Evolutionary conservation across 2,797 vertebrate genomes (phyloP).

Genomic region (Ciconia nigra): DNA sequence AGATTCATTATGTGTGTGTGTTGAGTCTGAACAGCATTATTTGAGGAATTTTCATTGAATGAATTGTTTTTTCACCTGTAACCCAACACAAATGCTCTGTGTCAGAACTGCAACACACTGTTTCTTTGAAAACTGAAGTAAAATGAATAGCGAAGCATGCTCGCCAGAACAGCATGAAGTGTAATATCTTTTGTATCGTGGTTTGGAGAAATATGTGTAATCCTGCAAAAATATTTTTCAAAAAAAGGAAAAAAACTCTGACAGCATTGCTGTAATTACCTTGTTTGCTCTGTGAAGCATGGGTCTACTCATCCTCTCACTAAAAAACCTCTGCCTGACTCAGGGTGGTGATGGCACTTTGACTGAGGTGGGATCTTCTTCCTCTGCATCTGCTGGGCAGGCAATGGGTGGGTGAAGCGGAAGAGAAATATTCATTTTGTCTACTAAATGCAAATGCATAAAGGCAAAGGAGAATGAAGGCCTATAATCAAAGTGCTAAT

Average conservation of each 20-base stretch:
- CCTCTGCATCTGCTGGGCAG: rapidly evolving
- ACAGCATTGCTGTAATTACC: background rate
- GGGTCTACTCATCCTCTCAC: background rate
- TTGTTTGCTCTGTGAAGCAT: background rate
- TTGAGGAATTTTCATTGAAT: background rate
- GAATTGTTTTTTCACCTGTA: background rate
- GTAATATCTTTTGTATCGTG: background rate
- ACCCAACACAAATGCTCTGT: background rate
- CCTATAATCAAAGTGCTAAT: background rate
- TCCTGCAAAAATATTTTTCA: background rate
- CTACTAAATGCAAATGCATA: background rate
- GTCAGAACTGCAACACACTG: background rate
- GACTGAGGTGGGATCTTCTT: no score
- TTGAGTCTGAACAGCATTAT: background rate
- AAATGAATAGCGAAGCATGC: background rate
- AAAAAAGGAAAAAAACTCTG: background rate
- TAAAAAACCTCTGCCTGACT: no score
- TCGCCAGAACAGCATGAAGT: background rate
- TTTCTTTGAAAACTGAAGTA: background rate
- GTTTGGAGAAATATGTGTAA: background rate
- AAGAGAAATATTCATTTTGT: background rate
- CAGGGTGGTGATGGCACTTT: background rate
- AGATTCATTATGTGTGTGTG: background rate
- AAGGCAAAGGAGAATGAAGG: background rate
- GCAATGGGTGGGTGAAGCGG: background rate